Conservation (phyloP, 2,113 vertebrate genomes). For the Physeter macrocephalus region DNA sequence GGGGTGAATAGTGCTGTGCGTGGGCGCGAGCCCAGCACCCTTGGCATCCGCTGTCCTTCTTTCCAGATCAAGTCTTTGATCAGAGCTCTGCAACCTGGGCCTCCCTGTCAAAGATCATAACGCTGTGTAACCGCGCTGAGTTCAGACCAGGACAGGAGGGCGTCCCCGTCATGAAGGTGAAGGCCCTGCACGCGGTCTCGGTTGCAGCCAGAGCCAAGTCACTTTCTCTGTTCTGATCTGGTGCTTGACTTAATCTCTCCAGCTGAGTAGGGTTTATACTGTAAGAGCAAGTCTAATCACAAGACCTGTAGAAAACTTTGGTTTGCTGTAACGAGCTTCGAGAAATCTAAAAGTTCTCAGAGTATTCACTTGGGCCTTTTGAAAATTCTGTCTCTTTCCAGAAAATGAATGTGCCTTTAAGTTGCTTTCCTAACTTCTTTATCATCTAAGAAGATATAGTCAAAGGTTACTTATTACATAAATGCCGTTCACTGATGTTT, state of each 20-base stretch:
- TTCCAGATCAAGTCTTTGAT: slow-evolving; percentile 83
- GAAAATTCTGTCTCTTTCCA: background rate
- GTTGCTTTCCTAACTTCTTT: background rate
- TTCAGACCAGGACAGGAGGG: slow-evolving; percentile 83
- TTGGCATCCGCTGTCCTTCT: background rate
- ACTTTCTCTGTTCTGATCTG: background rate
- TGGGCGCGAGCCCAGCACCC: background rate
- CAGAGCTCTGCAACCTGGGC: slow-evolving; percentile 82
- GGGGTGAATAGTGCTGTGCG: background rate
- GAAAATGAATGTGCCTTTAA: background rate
- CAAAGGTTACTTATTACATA: background rate
- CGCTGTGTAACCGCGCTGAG: slow-evolving; percentile 84
- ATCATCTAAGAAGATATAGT: background rate
- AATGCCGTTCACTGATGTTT: background rate
- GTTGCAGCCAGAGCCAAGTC: background rate
- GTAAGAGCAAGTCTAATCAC: background rate
- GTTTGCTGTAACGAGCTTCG: background rate
- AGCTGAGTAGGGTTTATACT: background rate
- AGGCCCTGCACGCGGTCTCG: background rate
- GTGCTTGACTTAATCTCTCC: background rate
- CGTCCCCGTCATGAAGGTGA: slow-evolving; percentile 86
- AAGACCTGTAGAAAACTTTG: background rate
- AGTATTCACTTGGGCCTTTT: background rate
- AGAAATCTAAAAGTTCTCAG: background rate
- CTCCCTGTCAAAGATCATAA: slow-evolving; percentile 81